A percentile compares a stretch with the other conserved stretches of the same genome.
These are phyloP conservation scores for Heliconius himera DNA, from an alignment of 1,140 invertebrate genomes.

Conservation along the genomic window DNA sequence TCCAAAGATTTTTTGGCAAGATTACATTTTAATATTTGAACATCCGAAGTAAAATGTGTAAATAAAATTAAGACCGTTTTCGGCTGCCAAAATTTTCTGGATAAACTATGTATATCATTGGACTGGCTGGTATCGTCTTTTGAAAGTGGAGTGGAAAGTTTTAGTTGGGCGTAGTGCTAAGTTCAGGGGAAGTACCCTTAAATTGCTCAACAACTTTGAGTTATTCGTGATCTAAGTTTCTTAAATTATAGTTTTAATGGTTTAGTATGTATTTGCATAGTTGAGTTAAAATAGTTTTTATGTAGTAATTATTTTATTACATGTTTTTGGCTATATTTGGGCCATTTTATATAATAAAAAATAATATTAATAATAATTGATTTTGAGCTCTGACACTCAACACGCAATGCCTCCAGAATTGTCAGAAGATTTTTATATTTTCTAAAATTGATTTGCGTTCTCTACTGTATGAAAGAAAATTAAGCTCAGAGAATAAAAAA, in stretches of 20 bases:
- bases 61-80: slow-evolving; percentile 41
- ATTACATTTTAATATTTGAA: slow-evolving; percentile 45
- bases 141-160: slow-evolving; percentile 13
- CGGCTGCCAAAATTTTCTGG: slow-evolving; percentile 35
- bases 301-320: too few species aligned
- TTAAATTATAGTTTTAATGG: slow-evolving; percentile 13
- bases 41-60: neutral
- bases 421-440: too few species aligned
- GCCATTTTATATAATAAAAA: too few species aligned
- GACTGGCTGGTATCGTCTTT: slow-evolving; percentile 26
- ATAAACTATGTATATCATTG: slow-evolving; percentile 26
- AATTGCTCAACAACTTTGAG: neutral
- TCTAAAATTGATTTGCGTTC: too few species aligned
- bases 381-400: too few species aligned
- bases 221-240: slow-evolving; percentile 8
- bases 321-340: too few species aligned
- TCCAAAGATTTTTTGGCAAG: slow-evolving; percentile 38
- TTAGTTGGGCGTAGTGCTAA: slow-evolving; percentile 6
- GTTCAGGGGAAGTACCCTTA: slow-evolving; percentile 2
- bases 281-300: neutral
- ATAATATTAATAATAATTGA: too few species aligned
- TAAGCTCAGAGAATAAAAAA: too few species aligned
- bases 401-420: too few species aligned
- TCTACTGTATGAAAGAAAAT: too few species aligned
- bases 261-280: neutral